Percentiles rank a stretch among this genome's conserved stretches.
These are phyloP conservation scores for Nasonia giraulti DNA, from an alignment of 1,140 invertebrate genomes.

Conservation along the genomic window DNA sequence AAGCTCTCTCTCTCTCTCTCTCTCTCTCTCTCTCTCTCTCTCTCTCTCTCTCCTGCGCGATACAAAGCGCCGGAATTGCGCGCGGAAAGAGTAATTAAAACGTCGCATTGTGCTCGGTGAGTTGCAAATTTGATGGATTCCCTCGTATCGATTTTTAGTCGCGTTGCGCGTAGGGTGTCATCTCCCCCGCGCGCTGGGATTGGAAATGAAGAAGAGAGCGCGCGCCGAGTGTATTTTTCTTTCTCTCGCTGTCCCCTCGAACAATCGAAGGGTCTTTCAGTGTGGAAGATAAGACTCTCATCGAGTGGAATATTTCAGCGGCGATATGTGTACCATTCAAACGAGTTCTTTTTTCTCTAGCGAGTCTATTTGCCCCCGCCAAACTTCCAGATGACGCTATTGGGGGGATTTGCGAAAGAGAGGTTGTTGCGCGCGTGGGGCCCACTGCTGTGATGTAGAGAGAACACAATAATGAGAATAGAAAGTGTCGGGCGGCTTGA, in stretches of 20 bases:
- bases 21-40: no score
- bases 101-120: not conserved
- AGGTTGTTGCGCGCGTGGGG: not conserved
- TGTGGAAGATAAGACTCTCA: not conserved
- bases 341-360: not conserved
- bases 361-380: not conserved
- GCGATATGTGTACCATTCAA: not conserved
- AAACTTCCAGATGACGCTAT: not conserved
- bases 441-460: not conserved
- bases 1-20: not conserved
- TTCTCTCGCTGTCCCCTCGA: not conserved
- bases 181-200: no score
- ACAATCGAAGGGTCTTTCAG: not conserved
- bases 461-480: slow-evolving; percentile 47
- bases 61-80: not conserved
- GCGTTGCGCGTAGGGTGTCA: no score
- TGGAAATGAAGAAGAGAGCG: no score
- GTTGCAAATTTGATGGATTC: not conserved
- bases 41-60: not conserved
- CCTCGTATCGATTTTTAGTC: not conserved
- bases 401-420: slow-evolving; percentile 12
- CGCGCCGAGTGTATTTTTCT: not conserved
- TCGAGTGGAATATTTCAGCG: not conserved
- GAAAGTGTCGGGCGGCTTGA: slow-evolving; percentile 42
- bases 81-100: not conserved